A percentile compares a stretch with the other conserved stretches of the same genome.
phyloP scores from a whole-genome alignment of 2,797 vertebrate genomes.

The Simalia tracyae region DNA sequence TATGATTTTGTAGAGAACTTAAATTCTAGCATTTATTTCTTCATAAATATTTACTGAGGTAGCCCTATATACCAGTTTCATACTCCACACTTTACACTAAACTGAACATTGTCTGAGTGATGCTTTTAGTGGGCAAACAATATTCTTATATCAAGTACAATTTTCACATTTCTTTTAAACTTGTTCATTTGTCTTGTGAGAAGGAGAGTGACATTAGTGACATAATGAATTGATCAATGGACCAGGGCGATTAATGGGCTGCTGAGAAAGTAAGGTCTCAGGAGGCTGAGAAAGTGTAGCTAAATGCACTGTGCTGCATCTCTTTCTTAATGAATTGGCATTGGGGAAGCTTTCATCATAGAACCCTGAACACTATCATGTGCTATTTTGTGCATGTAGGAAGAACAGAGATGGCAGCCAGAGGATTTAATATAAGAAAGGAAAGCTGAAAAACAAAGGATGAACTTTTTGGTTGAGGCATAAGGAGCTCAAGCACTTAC shows the following conservation, averaged over 20 bases:
- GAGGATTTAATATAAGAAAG: not conserved
- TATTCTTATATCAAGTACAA: not conserved
- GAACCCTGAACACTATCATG: not conserved
- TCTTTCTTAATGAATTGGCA: constrained; percentile 18
- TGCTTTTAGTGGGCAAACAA: not conserved
- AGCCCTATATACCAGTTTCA: constrained; percentile 38
- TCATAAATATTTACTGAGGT: not conserved
- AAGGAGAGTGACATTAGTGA: not conserved
- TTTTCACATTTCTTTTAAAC: not conserved
- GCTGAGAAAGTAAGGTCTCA: constrained; percentile 1
- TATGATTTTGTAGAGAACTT: not conserved
- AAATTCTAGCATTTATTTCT: not conserved
- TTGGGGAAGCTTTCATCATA: not conserved
- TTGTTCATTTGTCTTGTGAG: not conserved
- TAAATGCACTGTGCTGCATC: not conserved
- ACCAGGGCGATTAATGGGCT: not conserved
- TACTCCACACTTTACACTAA: not conserved
- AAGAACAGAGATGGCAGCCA: not conserved
- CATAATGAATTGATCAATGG: constrained; percentile 21
- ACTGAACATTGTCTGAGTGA: not conserved
- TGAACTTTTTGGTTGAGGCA: not conserved
- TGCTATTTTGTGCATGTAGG: not conserved
- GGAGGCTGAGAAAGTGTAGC: not conserved
- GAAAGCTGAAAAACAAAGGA: not conserved
- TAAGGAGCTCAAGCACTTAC: not conserved